These are phyloP conservation scores for Scolopax rusticola DNA, from an alignment of 2,797 vertebrate species.

Conservation along the genomic window DNA sequence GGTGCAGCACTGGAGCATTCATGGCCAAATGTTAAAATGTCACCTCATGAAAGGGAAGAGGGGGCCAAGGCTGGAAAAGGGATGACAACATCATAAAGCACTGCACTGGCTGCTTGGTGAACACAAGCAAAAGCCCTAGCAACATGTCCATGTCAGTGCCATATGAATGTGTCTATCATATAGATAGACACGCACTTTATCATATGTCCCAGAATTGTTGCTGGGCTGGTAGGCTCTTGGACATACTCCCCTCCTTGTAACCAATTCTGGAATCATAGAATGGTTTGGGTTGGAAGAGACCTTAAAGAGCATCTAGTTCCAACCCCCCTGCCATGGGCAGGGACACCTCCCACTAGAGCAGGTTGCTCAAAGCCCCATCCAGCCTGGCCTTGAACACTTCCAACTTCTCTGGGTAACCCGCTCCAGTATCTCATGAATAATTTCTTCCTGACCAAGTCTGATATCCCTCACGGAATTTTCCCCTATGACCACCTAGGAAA, in stretches of 20 bases:
- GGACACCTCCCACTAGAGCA: background rate
- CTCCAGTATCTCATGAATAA: background rate
- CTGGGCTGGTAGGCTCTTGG: background rate
- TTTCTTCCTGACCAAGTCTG: background rate
- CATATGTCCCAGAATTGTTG: accelerated
- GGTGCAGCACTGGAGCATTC: background rate
- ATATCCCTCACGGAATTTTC: background rate
- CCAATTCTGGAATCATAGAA: background rate
- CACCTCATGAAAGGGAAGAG: background rate
- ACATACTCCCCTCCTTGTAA: background rate
- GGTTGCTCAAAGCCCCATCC: background rate
- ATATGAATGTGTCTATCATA: accelerated
- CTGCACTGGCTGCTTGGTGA: background rate
- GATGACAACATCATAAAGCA: background rate
- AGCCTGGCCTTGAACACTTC: background rate
- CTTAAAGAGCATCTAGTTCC: background rate
- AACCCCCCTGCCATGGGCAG: background rate
- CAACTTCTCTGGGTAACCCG: background rate
- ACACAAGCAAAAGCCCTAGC: background rate
- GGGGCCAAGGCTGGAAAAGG: background rate
- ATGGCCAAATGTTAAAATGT: background rate
- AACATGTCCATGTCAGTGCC: background rate
- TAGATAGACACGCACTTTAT: background rate
- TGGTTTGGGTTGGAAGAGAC: background rate
- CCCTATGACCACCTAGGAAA: background rate